Conservation (phyloP, 2,797 vertebrate genomes). For the Hyperoplus lanceolatus region DNA sequence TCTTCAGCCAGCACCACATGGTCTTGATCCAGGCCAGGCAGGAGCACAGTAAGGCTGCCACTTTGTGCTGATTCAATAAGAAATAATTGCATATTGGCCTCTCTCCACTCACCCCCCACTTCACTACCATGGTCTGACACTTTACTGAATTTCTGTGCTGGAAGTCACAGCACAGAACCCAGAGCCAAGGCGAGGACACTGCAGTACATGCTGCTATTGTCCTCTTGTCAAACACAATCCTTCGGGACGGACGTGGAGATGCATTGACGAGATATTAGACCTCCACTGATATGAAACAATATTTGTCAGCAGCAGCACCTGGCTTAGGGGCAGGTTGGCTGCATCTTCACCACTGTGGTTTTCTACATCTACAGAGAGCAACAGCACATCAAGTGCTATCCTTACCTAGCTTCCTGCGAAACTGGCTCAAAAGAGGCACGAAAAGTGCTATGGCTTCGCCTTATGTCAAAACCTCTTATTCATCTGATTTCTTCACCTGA, state of each 20-base stretch:
- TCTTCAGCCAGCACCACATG: slow-evolving; percentile 70
- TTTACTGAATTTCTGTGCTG: slow-evolving; percentile 48
- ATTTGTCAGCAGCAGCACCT: slow-evolving; percentile 24
- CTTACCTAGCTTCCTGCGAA: slow-evolving; percentile 33
- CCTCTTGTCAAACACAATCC: slow-evolving; percentile 16
- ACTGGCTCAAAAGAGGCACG: neutral
- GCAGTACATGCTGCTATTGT: slow-evolving; percentile 23
- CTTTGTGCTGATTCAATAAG: slow-evolving; percentile 83
- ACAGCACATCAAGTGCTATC: neutral
- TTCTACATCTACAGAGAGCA: slow-evolving; percentile 14
- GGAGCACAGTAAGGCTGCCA: slow-evolving; percentile 55
- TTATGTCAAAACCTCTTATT: neutral
- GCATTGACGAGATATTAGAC: neutral
- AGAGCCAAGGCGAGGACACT: slow-evolving; percentile 35
- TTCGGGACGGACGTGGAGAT: neutral
- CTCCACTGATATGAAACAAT: slow-evolving; percentile 2
- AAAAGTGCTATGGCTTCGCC: slow-evolving; percentile 13
- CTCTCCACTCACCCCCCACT: slow-evolving; percentile 53
- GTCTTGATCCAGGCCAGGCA: slow-evolving; percentile 70
- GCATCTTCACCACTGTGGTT: slow-evolving; percentile 16
- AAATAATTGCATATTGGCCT: slow-evolving; percentile 80
- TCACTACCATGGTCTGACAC: slow-evolving; percentile 56
- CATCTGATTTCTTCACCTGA: neutral
- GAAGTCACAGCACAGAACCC: slow-evolving; percentile 36
- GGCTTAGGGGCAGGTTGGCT: slow-evolving; percentile 6